Percentiles rank a stretch among this genome's conserved stretches.
Evolutionary conservation across 1,140 invertebrate species (phyloP).

Genomic region (Drosophila simulans): DNA sequence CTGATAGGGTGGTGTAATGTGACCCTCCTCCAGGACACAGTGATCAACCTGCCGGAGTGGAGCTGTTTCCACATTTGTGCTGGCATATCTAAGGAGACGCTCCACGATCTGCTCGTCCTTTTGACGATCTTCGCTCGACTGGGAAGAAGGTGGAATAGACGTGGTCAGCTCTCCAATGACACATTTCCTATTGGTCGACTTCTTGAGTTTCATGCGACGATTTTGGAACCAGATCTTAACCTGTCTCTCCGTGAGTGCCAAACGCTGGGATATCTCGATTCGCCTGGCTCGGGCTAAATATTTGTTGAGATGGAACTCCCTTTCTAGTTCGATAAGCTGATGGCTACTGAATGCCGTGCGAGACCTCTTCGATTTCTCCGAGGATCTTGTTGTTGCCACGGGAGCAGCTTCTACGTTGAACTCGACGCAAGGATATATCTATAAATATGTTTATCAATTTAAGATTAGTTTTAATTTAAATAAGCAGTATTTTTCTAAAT

Average conservation of each 20-base stretch:
- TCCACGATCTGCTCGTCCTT: slow-evolving; percentile 64
- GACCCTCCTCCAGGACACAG: not conserved
- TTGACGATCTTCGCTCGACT: not conserved
- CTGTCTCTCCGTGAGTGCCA: slow-evolving; percentile 92
- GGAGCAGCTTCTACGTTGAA: slow-evolving; percentile 2
- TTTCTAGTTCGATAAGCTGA: slow-evolving; percentile 89
- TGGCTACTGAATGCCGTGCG: slow-evolving; percentile 92
- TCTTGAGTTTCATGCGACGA: slow-evolving; percentile 77
- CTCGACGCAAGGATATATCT: slow-evolving; percentile 15
- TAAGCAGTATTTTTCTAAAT: not conserved
- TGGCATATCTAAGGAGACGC: slow-evolving; percentile 53
- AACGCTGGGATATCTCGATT: slow-evolving; percentile 90
- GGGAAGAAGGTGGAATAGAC: not conserved
- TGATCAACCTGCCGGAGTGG: not conserved
- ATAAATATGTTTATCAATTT: not conserved
- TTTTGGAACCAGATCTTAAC: slow-evolving; percentile 94
- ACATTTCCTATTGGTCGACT: slow-evolving; percentile 36
- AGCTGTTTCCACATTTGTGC: slow-evolving; percentile 5
- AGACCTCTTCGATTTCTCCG: slow-evolving; percentile 75
- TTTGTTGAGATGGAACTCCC: slow-evolving; percentile 86
- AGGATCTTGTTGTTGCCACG: not conserved
- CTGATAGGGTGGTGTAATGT: slow-evolving; percentile 35
- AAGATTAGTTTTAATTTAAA: not conserved
- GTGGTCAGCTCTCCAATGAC: not conserved
- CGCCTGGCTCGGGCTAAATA: slow-evolving; percentile 92